Percentiles rank a stretch among this genome's conserved stretches.
Conservation (phyloP, 2,113 vertebrate genomes). For the Oophaga pumilio region DNA sequence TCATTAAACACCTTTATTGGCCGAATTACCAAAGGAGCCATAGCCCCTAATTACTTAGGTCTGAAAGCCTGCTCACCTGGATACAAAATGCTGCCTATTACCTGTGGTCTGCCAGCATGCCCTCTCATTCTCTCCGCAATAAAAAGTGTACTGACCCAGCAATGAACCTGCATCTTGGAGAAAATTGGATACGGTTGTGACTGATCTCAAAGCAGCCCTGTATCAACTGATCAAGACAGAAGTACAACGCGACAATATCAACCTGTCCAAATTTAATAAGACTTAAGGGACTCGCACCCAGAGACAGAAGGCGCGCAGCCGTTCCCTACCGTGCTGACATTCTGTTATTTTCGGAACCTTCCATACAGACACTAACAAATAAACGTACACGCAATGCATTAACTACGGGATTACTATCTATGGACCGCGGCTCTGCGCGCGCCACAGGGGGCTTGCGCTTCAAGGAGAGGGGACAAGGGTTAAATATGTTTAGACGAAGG, state of each 20-base stretch:
- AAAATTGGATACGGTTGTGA: conserved; percentile 78
- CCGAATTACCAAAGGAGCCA: conserved; percentile 80
- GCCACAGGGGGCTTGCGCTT: background rate
- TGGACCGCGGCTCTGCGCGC: background rate
- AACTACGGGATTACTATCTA: conserved; percentile 11
- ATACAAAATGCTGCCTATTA: conserved; percentile 77
- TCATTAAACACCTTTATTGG: conserved; percentile 87
- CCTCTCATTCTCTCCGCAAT: conserved; percentile 71
- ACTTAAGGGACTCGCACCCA: conserved; percentile 65
- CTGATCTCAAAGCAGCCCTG: conserved; percentile 72
- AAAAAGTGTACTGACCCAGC: conserved; percentile 78
- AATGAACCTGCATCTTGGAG: conserved; percentile 73
- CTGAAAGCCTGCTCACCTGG: conserved; percentile 81
- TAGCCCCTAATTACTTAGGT: conserved; percentile 77
- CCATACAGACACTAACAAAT: conserved; percentile 43
- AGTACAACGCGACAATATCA: conserved; percentile 69
- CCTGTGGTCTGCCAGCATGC: conserved; percentile 69
- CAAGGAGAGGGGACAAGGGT: conserved; percentile 6
- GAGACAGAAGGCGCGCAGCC: conserved; percentile 19
- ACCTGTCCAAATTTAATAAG: conserved; percentile 68
- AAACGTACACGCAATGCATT: conserved; percentile 10
- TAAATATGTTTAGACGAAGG: conserved; percentile 17
- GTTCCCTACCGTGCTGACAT: conserved; percentile 53
- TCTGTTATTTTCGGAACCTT: conserved; percentile 41
- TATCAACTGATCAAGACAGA: conserved; percentile 71